Base-by-base conservation (phyloP, 1,140 invertebrate species). In the Maconellicoccus hirsutus region DNA sequence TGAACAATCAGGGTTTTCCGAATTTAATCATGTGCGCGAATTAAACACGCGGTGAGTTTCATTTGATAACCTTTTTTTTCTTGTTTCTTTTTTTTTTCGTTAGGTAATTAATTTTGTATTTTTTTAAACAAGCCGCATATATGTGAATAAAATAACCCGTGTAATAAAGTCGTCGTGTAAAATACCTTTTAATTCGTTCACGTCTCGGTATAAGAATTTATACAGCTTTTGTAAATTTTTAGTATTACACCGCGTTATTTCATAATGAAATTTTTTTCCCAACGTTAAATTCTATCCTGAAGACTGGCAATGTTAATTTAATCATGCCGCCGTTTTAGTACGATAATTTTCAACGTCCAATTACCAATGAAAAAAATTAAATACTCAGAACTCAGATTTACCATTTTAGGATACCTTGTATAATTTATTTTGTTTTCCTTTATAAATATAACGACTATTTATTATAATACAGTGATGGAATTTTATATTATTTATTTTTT, bases 1-100 rank as follows among this genome's bases (percentile, higher is more conserved):
- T 52, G 42, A 52, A 52, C 42, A 52, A 52, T 52, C 42, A 52
- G 42, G 42, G 42, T 52, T 52, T 52, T 52, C 42, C 42, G 42
- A 52, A 52, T 52, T 52, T 52, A 52, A 52, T 52, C 42, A 52
- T 52, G 6, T 52, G 12, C 16, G 42, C 42, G 42, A 52, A 8
- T 52, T 52, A 52, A 52, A 52, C 12, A 33, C 42, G 42, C 42
- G 42, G n/a, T n/a, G n/a, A 52, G 6, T 52, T 52, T 52, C 42
- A 52, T 52, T 52, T 52, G 42, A 52, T 52, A 52, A 52, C n/a
- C n/a, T 52, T 52, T 52, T 16, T 52, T 52, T 52, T 52, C n/a
- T 52, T 16, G 42, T 52, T 52, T 19, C n/a, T 52, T 52, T 52
- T 16, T 16, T 3, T 52, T 19, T 52, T 19, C 6, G 6, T 52